Conservation (phyloP, 2,888 invertebrate species). For the Apotomis capreana region DNA sequence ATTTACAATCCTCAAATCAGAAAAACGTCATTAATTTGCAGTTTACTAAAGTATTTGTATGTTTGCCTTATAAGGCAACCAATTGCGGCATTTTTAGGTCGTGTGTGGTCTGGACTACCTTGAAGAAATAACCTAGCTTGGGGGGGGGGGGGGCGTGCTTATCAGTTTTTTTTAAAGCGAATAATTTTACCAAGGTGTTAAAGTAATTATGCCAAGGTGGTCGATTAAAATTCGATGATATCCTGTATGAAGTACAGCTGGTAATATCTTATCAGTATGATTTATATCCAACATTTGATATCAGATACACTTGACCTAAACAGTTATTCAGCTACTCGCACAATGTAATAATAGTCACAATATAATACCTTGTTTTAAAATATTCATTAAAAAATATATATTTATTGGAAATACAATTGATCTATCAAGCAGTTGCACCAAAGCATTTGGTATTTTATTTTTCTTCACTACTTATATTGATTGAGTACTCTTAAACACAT, state of each 20-base stretch:
- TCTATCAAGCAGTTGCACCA: too few relatives aligned
- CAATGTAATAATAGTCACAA: background rate
- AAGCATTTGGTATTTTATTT: too few relatives aligned
- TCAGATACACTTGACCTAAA: slow-evolving; percentile 33
- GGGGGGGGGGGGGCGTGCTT: background rate
- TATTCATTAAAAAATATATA: too few relatives aligned
- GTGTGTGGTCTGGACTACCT: slow-evolving; percentile 43
- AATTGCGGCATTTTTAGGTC: slow-evolving; percentile 37
- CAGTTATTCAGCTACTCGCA: slow-evolving; percentile 6
- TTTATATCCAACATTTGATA: slow-evolving; percentile 27
- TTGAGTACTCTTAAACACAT: too few relatives aligned
- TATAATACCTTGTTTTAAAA: too few relatives aligned
- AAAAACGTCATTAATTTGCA: background rate
- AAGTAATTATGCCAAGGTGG: slow-evolving; percentile 36
- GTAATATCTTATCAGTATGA: slow-evolving; percentile 35
- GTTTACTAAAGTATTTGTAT: slow-evolving; percentile 44
- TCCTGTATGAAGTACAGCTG: slow-evolving; percentile 15
- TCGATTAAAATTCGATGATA: slow-evolving; percentile 12
- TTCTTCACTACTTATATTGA: too few relatives aligned
- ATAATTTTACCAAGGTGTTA: slow-evolving; percentile 24
- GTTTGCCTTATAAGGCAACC: slow-evolving; percentile 23
- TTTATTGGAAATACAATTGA: too few relatives aligned
- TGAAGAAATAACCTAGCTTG: slow-evolving; percentile 40
- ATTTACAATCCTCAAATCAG: background rate
- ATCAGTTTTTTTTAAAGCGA: slow-evolving; percentile 19